Evolutionary conservation across 2,888 invertebrate genomes (phyloP), one percentile per base, ranked within the genome.

Genomic region (Ferrisia virgata): DNA sequence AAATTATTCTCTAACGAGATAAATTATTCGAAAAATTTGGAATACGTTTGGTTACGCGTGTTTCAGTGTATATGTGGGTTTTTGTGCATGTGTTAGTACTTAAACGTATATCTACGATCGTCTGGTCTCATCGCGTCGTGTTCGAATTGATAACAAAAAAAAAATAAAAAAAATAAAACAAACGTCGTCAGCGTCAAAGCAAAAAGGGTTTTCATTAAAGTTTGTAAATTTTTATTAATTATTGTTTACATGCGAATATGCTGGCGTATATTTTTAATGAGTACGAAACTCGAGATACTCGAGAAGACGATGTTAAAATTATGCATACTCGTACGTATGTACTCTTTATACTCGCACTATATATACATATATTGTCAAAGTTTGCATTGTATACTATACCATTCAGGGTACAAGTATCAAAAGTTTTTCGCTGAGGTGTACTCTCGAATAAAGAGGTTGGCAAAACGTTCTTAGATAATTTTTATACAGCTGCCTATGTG

Each of bases 221-320:
- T 72, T 72, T 33, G 72, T 72, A 72, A 72, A 72, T 72, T 72
- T 72, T 72, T 33, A 72, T 72, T 72, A 72, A 72, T 72, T 72
- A 72, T 33, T 72, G 72, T 72, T 72, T 72, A 72, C 72, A 72
- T 72, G 47, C 47, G 72, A 72, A 72, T 72, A 11, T 15, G 64
- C 64, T 72, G 25, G 25, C 58, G 58, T 64, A 28, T 64, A 3
- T 43, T 15, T 64, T 64, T 64, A 64, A 64, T 64, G 58, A 64
- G 58, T 64, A 13, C 25, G 58, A 64, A 64, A 28, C 58, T 28
- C 39, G 39, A n/a, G n/a, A 18, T 8, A 5, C 18, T 18, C 3
- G 18, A 53, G 53, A 53, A 2, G 58, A 64, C 40, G 40, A 40
- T 18, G 47, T 64, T 64, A 4, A 64, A 64, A 25, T 64, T 64